A percentile compares a stretch with the other conserved stretches of the same genome.
These are phyloP conservation scores for Eustalomyia histrio DNA, from an alignment of 2,888 invertebrate species.

Conservation along the genomic window DNA sequence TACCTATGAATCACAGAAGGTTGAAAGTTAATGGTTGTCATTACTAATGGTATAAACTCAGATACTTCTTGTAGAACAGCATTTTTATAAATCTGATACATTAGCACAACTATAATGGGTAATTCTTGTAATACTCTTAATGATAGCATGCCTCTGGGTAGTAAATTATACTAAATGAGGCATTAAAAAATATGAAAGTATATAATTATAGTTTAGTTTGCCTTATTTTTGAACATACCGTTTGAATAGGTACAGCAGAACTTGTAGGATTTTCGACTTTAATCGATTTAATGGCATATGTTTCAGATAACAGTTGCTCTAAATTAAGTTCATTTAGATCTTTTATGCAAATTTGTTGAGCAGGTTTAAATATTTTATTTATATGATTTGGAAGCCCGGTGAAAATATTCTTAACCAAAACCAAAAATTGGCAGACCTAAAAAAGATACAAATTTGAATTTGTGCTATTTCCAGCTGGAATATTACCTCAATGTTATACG, in stretches of 20 bases:
- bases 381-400: constrained; percentile 94
- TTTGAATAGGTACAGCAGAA: constrained; percentile 68
- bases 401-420: constrained; percentile 96
- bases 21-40: constrained; percentile 95
- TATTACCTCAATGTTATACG: constrained; percentile 91
- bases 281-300: constrained; percentile 94
- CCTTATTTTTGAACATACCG: constrained; percentile 50
- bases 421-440: constrained; percentile 92
- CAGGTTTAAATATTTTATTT: constrained; percentile 95
- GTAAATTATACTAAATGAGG: constrained; percentile 91
- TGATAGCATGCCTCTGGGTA: constrained; percentile 95
- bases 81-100: constrained; percentile 98
- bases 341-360: constrained; percentile 89
- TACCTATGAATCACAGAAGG: constrained; percentile 90
- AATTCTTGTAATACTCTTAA: constrained; percentile 97
- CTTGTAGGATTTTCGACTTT: constrained; percentile 93
- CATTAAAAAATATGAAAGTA: not conserved
- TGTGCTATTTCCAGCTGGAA: not conserved
- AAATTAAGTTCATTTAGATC: constrained; percentile 94
- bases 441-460: not conserved
- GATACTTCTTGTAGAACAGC: constrained; percentile 96
- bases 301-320: constrained; percentile 91
- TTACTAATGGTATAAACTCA: constrained; percentile 96
- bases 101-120: constrained; percentile 97
- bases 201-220: not conserved